Base-by-base conservation (phyloP, 2,888 invertebrate species). In the Trissolcus japonicus region DNA sequence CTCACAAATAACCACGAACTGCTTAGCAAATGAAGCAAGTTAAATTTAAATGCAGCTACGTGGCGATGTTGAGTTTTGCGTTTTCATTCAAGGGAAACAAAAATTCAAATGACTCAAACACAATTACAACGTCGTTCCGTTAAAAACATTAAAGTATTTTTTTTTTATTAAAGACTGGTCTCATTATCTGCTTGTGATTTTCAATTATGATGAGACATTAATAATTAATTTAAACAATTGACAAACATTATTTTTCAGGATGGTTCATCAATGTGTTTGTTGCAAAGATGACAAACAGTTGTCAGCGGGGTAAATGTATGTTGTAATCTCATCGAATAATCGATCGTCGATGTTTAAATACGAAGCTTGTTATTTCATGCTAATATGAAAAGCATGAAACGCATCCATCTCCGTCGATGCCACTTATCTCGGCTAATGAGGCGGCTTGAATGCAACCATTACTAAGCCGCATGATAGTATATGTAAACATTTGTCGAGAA, bases 11-110 rank as follows among this genome's bases (percentile, higher is more conserved):
- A 57, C 72, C 43, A 35, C 21, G 61, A 9, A 19, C 46, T 56
- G 53, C 41, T 19, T 17, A 50, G 66, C 56, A 73, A 74, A 74
- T 74, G 74, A 74, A 67, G 25, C 61, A 59, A 55, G 67, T 67
- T 74, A 67, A 74, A 74, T 62, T 74, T 74, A 74, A 67, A 62
- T 73, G 56, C 62, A 40, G 51, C 57, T 66, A 61, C 41, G 67
- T 29, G 17, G 50, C 51, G 50, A 62, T 66, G 56, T 65, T 56
- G 55, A 60, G 61, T n/a, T 35, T 35, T 9, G 50, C 43, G 61
- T 67, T 67, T 73, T 66, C 60, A 40, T 29, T 4, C 17, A 25
- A 35, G n/a, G 21, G 29, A 53, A 57, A 74, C 74, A 68, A 68
- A 74, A 56, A 57, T 17, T 48, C 11, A 35, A 16, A 56, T 19